These are phyloP conservation scores for Hedychridium roseum DNA, from an alignment of 2,888 invertebrate genomes.

Conservation along the genomic window DNA sequence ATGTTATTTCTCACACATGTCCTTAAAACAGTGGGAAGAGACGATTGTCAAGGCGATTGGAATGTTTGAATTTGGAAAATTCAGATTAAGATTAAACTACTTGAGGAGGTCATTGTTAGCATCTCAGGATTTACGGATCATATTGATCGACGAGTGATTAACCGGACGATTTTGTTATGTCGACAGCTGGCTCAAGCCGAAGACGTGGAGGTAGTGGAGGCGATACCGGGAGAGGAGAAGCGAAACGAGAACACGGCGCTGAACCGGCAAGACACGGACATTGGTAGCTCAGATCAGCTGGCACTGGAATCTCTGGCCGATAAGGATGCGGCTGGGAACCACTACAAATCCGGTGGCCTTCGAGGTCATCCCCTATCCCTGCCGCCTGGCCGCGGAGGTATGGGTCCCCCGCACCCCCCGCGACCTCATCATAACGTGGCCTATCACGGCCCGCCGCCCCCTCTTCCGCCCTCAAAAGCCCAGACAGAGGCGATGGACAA, in stretches of 20 bases:
- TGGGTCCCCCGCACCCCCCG: slow-evolving; percentile 55
- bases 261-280: slow-evolving; percentile 71
- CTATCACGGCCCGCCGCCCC: slow-evolving; percentile 78
- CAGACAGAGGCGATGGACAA: slow-evolving; percentile 71
- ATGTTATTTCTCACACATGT: no score
- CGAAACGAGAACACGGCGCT: slow-evolving; percentile 66
- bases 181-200: slow-evolving; percentile 62
- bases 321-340: slow-evolving; percentile 57
- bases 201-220: slow-evolving; percentile 74
- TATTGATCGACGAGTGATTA: no score
- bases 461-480: slow-evolving; percentile 67
- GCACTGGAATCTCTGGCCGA: slow-evolving; percentile 78
- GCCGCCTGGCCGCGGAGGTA: slow-evolving; percentile 64
- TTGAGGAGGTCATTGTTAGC: no score
- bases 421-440: slow-evolving; percentile 69
- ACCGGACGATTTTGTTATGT: no score
- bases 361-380: slow-evolving; percentile 64
- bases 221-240: slow-evolving; percentile 66
- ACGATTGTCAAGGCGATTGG: no score
- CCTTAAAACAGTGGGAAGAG: no score
- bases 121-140: no score
- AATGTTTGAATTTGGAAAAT: no score
- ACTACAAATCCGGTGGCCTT: slow-evolving; percentile 60
- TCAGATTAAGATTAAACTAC: no score
- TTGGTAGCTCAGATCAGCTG: slow-evolving; percentile 72